These are phyloP conservation scores for Scaptomyza parva DNA, from an alignment of 2,888 invertebrate species.

Conservation along the genomic window DNA sequence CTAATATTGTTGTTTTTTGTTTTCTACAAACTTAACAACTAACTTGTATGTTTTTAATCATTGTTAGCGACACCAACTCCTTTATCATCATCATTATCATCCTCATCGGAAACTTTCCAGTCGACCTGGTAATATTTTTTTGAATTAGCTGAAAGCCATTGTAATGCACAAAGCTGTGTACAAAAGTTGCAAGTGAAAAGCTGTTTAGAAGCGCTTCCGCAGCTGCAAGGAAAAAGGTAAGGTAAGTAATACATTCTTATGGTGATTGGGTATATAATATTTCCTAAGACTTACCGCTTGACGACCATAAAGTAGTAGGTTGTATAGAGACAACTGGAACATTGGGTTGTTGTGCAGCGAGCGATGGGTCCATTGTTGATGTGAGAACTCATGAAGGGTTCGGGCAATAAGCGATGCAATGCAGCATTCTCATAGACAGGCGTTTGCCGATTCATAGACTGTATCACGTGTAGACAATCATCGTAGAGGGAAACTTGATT, in stretches of 20 bases:
- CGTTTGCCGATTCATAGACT: constrained; percentile 72
- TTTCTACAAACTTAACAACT: constrained; percentile 11
- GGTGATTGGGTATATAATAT: no score
- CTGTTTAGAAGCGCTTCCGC: constrained; percentile 82
- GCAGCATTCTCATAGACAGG: constrained; percentile 78
- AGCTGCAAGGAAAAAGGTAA: constrained; percentile 52
- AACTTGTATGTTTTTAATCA: constrained; percentile 21
- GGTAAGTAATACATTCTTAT: background rate
- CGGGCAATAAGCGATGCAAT: constrained; percentile 76
- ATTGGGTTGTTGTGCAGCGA: constrained; percentile 81
- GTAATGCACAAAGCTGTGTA: constrained; percentile 79
- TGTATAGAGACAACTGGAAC: constrained; percentile 81
- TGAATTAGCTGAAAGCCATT: constrained; percentile 76
- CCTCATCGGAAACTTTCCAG: constrained; percentile 80
- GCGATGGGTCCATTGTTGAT: constrained; percentile 82
- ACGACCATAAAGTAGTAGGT: constrained; percentile 84
- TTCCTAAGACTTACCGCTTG: constrained; percentile 75
- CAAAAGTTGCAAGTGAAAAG: constrained; percentile 84
- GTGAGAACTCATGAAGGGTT: constrained; percentile 81
- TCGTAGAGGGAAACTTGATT: constrained; percentile 82
- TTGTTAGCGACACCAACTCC: constrained; percentile 42
- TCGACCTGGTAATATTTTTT: constrained; percentile 82
- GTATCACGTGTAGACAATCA: constrained; percentile 80
- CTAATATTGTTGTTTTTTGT: no score
- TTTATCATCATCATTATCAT: constrained; percentile 59